Conservation (phyloP, 2,888 invertebrate genomes). For the Hyposoter dolosus region DNA sequence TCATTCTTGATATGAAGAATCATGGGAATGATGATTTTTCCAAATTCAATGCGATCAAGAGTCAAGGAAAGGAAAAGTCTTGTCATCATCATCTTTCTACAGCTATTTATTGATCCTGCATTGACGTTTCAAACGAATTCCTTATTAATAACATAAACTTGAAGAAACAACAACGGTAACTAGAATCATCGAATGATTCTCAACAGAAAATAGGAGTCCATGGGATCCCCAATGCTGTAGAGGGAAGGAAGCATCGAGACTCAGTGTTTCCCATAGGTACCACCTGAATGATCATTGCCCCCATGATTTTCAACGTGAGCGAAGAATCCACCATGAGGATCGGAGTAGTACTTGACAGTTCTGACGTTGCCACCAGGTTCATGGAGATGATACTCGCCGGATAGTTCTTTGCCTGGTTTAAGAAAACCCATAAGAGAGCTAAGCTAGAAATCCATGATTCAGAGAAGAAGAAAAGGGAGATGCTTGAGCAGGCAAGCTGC, state of each 20-base stretch:
- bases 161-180: not conserved
- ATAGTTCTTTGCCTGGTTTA: conserved; percentile 74
- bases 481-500: not conserved
- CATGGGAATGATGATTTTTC: too few relatives aligned
- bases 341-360: conserved; percentile 81
- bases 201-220: not conserved
- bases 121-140: not conserved
- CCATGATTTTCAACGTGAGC: conserved; percentile 80
- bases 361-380: conserved; percentile 81
- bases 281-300: conserved; percentile 77
- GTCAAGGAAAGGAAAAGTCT: too few relatives aligned
- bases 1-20: too few relatives aligned
- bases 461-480: not conserved
- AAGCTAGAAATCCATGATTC: not conserved
- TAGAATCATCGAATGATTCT: not conserved
- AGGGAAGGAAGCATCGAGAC: not conserved
- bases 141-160: not conserved
- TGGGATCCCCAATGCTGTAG: not conserved
- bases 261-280: conserved; percentile 64
- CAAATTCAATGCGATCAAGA: too few relatives aligned
- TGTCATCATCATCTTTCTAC: not conserved
- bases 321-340: conserved; percentile 81
- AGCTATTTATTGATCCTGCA: not conserved
- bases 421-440: not conserved
- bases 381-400: conserved; percentile 81